Percentiles rank a stretch among this genome's conserved stretches.
phyloP scores from a whole-genome alignment of 23 tunicate species.

The Corella eumyota region DNA sequence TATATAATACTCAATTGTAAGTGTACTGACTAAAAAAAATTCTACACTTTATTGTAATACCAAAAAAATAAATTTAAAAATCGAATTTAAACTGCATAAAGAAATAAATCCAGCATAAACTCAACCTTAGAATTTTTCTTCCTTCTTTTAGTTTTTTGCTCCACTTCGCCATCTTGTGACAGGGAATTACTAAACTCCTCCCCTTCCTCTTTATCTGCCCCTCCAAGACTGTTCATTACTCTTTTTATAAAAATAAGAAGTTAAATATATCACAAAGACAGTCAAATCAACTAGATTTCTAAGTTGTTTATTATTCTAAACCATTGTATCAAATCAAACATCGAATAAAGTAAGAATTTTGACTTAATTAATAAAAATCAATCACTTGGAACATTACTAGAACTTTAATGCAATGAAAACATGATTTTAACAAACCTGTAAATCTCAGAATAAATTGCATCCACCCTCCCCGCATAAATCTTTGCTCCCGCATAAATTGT shows the following conservation, averaged over 20 bases:
- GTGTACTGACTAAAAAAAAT: too few species aligned
- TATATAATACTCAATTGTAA: too few species aligned
- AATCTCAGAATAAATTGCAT: constrained; percentile 72
- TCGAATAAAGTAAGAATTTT: too few species aligned
- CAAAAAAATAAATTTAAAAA: too few species aligned
- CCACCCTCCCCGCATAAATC: constrained; percentile 86
- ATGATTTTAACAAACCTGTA: too few species aligned
- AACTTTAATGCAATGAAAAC: too few species aligned
- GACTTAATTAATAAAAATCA: too few species aligned
- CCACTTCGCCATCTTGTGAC: constrained; percentile 9
- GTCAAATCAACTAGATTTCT: background rate
- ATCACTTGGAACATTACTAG: too few species aligned
- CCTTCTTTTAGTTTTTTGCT: constrained; percentile 31
- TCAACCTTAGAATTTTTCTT: constrained; percentile 60
- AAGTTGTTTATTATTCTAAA: too few species aligned
- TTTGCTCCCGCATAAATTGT: constrained; percentile 89
- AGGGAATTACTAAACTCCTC: constrained; percentile 3
- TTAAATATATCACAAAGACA: background rate
- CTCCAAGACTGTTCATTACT: constrained; percentile 54
- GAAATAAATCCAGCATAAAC: background rate
- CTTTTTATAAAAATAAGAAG: constrained; percentile 1
- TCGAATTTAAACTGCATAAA: too few species aligned
- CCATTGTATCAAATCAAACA: too few species aligned
- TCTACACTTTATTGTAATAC: too few species aligned
- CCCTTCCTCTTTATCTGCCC: constrained; percentile 38